Evolutionary conservation across 2,797 vertebrate genomes (phyloP).

Genomic region (Gallinago stenura): DNA sequence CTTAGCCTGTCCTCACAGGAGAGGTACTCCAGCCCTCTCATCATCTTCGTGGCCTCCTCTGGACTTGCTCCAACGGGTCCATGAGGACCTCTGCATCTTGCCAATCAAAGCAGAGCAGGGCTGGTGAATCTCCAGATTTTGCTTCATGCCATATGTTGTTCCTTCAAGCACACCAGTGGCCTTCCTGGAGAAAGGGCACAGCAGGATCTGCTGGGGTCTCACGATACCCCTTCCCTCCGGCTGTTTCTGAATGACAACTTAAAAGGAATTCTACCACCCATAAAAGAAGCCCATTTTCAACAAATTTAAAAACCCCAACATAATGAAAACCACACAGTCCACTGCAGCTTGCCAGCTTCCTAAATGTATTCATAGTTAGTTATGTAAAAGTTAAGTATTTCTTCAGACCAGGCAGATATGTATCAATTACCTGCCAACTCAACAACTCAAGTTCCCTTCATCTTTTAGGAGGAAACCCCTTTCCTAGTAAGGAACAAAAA

Average conservation of each 20-base stretch:
- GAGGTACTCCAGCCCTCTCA: too few species aligned
- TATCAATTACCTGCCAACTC: slow-evolving; percentile 31
- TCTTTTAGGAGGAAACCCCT: neutral
- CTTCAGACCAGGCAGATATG: neutral
- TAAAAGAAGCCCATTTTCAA: neutral
- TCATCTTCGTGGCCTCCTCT: too few species aligned
- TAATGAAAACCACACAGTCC: slow-evolving; percentile 33
- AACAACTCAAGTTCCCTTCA: neutral
- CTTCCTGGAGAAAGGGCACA: neutral
- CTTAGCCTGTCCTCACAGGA: too few species aligned
- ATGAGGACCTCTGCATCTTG: neutral
- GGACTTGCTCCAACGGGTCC: too few species aligned
- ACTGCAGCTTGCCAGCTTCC: slow-evolving; percentile 1
- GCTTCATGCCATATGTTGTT: neutral
- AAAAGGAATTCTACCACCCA: slow-evolving; percentile 8
- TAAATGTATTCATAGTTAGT: neutral
- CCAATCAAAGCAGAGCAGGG: rapidly evolving
- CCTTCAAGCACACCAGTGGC: neutral
- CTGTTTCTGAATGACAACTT: neutral
- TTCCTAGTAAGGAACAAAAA: neutral
- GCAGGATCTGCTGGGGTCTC: neutral
- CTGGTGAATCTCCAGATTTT: neutral
- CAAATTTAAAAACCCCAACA: neutral
- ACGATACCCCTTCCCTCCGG: neutral
- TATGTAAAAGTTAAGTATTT: slow-evolving; percentile 48